These are phyloP conservation scores for Eudasyphora cyanicolor DNA, from an alignment of 2,888 invertebrate genomes.

Conservation along the genomic window DNA sequence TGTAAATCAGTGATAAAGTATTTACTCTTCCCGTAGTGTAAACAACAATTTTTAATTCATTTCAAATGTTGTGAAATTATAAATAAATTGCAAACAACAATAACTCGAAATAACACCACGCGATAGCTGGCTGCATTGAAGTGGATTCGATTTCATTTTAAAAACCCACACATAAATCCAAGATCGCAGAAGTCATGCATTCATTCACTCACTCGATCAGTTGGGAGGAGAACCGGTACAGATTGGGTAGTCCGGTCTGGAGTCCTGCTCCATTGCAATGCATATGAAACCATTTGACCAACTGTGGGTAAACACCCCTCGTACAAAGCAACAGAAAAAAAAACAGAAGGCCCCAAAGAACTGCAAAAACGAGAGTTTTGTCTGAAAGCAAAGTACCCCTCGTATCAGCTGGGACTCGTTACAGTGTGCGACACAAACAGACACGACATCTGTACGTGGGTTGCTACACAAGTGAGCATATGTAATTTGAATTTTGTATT, in stretches of 20 bases:
- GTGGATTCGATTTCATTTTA: background rate
- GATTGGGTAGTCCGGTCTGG: too few species aligned
- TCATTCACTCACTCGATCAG: too few species aligned
- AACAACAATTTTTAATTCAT: constrained; percentile 7
- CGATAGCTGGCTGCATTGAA: background rate
- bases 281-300: background rate
- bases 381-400: background rate
- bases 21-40: background rate
- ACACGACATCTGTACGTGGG: background rate
- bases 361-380: background rate
- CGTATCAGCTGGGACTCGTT: background rate
- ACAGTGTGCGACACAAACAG: too few species aligned
- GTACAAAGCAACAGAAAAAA: background rate
- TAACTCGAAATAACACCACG: background rate
- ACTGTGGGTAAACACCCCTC: background rate
- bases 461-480: background rate
- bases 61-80: constrained; percentile 22
- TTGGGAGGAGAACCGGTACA: too few species aligned
- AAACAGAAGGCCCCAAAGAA: background rate
- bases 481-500: background rate
- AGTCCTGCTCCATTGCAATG: too few species aligned
- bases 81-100: background rate
- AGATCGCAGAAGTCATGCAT: background rate
- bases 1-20: background rate
- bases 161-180: constrained; percentile 29